These are phyloP conservation scores for Herpetotheres cachinnans DNA, from an alignment of 2,113 vertebrate species.

Conservation along the genomic window DNA sequence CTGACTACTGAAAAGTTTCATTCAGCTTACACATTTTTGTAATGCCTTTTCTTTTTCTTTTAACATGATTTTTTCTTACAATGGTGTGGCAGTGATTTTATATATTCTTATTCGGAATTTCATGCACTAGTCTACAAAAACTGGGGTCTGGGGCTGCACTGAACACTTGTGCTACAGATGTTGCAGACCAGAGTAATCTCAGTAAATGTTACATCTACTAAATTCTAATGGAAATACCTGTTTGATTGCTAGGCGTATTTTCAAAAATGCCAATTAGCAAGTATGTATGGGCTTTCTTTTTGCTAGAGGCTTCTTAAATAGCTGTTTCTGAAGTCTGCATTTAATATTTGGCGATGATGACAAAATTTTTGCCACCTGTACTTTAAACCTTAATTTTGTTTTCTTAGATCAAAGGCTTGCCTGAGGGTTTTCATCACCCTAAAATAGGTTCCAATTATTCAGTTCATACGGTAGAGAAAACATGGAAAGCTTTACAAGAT, in stretches of 20 bases:
- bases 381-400: slow-evolving; percentile 17
- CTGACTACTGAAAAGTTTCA: background rate
- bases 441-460: slow-evolving; percentile 98
- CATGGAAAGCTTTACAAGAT: slow-evolving; percentile 88
- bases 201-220: background rate
- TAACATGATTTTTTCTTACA: background rate
- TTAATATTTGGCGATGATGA: background rate
- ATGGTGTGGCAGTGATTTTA: background rate
- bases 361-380: background rate
- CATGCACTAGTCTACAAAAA: background rate
- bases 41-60: background rate
- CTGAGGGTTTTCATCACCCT: slow-evolving; percentile 88
- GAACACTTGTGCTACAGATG: background rate
- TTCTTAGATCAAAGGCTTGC: slow-evolving; percentile 92
- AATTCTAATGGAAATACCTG: background rate
- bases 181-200: background rate
- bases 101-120: background rate
- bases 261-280: background rate
- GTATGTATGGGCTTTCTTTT: background rate
- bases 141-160: background rate
- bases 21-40: background rate
- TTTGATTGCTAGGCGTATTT: background rate
- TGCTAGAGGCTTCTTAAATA: background rate
- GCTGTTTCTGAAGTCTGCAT: slow-evolving; percentile 78
- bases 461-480: slow-evolving; percentile 88